Evolutionary conservation across 2,797 vertebrate species (phyloP).

Genomic region (Hippoglossus hippoglossus): DNA sequence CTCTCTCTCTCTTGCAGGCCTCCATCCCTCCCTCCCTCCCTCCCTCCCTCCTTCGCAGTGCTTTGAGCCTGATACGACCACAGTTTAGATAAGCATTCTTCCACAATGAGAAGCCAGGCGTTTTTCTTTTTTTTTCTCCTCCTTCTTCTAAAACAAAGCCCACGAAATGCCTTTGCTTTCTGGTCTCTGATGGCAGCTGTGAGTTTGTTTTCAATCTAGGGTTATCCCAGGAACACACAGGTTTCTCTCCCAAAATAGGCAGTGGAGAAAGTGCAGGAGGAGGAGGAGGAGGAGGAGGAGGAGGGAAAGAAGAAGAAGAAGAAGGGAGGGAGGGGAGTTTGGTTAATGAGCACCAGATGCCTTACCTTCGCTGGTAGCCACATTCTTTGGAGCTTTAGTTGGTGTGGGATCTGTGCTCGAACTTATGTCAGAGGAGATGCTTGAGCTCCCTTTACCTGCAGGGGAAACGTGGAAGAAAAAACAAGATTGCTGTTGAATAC

Average conservation of each 20-base stretch:
- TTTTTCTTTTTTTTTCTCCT: not conserved
- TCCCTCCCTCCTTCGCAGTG: slow-evolving; percentile 56
- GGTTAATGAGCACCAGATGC: slow-evolving; percentile 88
- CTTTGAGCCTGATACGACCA: slow-evolving; percentile 71
- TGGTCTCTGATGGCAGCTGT: slow-evolving; percentile 71
- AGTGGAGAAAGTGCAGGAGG: slow-evolving; percentile 58
- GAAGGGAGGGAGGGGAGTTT: slow-evolving; percentile 56
- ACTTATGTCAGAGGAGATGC: slow-evolving; percentile 99
- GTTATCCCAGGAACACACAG: slow-evolving; percentile 79
- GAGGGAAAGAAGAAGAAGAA: slow-evolving; percentile 25
- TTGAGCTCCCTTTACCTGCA: slow-evolving; percentile 98
- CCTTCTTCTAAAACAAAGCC: slow-evolving; percentile 60
- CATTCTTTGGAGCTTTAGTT: slow-evolving; percentile 96
- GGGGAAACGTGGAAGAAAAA: slow-evolving; percentile 40
- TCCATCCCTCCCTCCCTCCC: slow-evolving; percentile 17
- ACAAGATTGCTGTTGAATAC: slow-evolving; percentile 16
- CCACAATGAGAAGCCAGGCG: slow-evolving; percentile 71
- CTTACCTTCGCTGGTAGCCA: slow-evolving; percentile 96
- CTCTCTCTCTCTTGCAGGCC: too few species aligned
- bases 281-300: slow-evolving; percentile 16
- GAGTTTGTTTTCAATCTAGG: slow-evolving; percentile 83
- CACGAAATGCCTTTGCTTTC: slow-evolving; percentile 69
- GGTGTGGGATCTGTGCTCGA: slow-evolving; percentile 98
- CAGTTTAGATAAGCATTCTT: slow-evolving; percentile 83
- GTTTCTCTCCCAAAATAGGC: slow-evolving; percentile 81